A percentile compares a stretch with the other conserved stretches of the same genome.
Evolutionary conservation across 2,797 vertebrate species (phyloP).

Genomic region (Lacerta viridis): DNA sequence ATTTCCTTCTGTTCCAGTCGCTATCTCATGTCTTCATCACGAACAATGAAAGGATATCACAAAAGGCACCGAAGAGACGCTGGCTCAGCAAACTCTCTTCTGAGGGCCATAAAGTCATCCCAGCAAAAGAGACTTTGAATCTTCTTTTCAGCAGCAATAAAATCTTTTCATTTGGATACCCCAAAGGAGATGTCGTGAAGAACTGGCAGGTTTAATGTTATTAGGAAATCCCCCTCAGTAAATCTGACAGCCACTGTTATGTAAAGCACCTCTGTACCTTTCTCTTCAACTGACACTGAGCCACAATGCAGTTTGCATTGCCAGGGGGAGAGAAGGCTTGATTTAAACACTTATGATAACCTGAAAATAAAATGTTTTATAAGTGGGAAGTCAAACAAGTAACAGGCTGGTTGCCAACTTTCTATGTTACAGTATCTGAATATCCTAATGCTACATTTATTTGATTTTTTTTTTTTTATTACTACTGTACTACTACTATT

Average conservation of each 20-base stretch:
- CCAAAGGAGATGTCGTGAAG: conserved; percentile 24
- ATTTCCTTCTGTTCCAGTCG: background rate
- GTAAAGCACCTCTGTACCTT: background rate
- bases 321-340: conserved; percentile 10
- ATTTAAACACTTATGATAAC: conserved; percentile 38
- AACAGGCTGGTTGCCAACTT: background rate
- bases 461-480: too few relatives aligned
- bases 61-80: conserved; percentile 2
- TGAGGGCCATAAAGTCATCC: conserved; percentile 19
- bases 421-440: background rate
- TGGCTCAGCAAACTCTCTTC: background rate
- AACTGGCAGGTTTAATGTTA: conserved; percentile 33
- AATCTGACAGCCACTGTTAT: background rate
- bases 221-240: background rate
- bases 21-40: background rate
- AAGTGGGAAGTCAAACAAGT: background rate
- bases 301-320: background rate
- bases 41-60: conserved; percentile 9
- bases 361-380: background rate
- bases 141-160: conserved; percentile 32
- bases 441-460: background rate
- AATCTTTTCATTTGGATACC: conserved; percentile 33
- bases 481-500: too few relatives aligned
- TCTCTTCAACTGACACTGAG: conserved; percentile 17
- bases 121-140: conserved; percentile 31